Base-by-base conservation (phyloP, 2,888 invertebrate species). In the Drosophila subquinaria region DNA sequence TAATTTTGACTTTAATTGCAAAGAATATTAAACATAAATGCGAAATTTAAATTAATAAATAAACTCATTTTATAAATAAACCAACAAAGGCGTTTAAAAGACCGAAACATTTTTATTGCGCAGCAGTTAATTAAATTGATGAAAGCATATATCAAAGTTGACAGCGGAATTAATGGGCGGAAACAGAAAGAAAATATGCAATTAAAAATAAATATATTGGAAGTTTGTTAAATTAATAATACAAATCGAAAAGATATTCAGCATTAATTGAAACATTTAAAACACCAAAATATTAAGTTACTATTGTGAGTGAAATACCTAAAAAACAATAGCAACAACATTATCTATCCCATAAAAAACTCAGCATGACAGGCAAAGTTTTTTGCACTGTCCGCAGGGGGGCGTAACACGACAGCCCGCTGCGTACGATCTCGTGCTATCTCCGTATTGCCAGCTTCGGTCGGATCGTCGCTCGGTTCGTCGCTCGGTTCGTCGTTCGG, bases 1-100 rank as follows among this genome's bases (percentile, higher is more conserved):
- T 48, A 56, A 33, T 60, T 51, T 69, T 51, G 66, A 70, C 71
- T 65, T 76, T 74, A 65, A 69, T 78, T 10, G 63, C 60, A 60
- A 60, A 65, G 45, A 68, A 66, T 55, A 27, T 30, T 51, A 57
- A 45, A 36, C 52, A 62, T 76, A 76, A 76, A 77, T 73, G 61
- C 63, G 35, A 69, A 67, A 66, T 69, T 33, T 35, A 61, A 61
- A 56, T 50, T 15, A 42, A 40, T 61, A 64, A 56, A 68, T 62
- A 47, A 61, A 62, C 47, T 27, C 4, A 35, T 35, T 45, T 42
- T 23, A 35, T 38, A 51, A 13, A 52, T 30, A 53, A 23, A 52
- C 3, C 27, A 38, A 30, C 30, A 30, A 30, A 30, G 8, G 30
- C 30, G 30, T 8, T 30, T 30, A 8, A 30, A 30, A 38, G n/a